Evolutionary conservation across 1,140 invertebrate genomes (phyloP), one percentile per base, ranked within the genome.

Genomic region (Drosophila tani): DNA sequence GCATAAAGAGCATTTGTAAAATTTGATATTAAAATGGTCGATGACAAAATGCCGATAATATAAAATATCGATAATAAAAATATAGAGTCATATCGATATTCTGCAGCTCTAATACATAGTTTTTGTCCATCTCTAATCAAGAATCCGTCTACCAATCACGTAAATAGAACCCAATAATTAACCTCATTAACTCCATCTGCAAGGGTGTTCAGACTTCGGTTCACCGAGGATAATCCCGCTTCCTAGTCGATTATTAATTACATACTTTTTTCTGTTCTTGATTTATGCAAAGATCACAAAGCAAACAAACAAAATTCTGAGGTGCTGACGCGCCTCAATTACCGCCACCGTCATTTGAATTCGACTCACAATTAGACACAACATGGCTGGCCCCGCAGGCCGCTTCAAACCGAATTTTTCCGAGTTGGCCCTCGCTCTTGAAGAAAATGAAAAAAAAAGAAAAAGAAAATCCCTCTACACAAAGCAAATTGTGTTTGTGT

Each of bases 281-380:
- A 78, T 78, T 75, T 71, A 73, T 84, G 78, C 74, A 86, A 90
- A 84, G 84, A 84, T 90, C 78, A 84, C 85, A 88, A 88, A 90
- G 85, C 81, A 88, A 90, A 90, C 66, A 71, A 81, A 81, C 77
- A 78, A 87, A 87, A 88, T 88, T 87, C 77, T 80, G 75, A 87
- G 43, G 53, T 57, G 51, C 62, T 65, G 50, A 81, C 49, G 32
- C 41, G 50, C 75, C 71, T 76, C 49, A 65, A 77, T 63, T 62
- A 49, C 64, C 40, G 66, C 60, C 64, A 71, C 45, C 65, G 17
- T 69, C 47, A 83, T 82, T 83, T 46, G 21, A 88, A 88, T 81
- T 80, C 62, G 84, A 70, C 81, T 70, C 84, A 88, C 84, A 81
- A 78, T 66, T 62, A 29, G 77, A 77, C 66, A 76, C 51, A 73